phyloP scores from a whole-genome alignment of 2,797 vertebrate species.

The Pogonophryne albipinna region DNA sequence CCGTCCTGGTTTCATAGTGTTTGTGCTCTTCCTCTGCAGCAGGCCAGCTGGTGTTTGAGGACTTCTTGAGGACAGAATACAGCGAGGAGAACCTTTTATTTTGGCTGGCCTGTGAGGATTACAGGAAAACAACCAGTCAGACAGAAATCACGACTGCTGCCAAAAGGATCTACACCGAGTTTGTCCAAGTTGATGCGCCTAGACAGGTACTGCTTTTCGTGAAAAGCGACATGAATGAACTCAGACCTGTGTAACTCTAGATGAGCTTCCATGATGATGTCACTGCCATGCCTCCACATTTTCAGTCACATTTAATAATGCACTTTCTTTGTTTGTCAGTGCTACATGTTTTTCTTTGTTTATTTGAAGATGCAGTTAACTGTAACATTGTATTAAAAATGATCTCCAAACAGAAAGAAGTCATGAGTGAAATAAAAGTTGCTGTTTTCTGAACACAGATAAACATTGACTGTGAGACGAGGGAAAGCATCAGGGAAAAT shows the following conservation, averaged over 20 bases:
- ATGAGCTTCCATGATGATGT: constrained; percentile 8
- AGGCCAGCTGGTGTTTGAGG: constrained; percentile 86
- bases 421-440: constrained; percentile 53
- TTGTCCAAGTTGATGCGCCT: constrained; percentile 86
- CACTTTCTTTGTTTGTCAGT: neutral
- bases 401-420: constrained; percentile 17
- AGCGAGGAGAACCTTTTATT: constrained; percentile 92
- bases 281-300: constrained; percentile 10
- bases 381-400: constrained; percentile 13
- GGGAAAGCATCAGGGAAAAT: constrained; percentile 84
- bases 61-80: constrained; percentile 89
- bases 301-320: constrained; percentile 15
- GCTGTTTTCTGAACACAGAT: constrained; percentile 83
- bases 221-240: constrained; percentile 16
- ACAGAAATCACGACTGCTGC: constrained; percentile 82
- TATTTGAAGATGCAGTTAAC: constrained; percentile 16
- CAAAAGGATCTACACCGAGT: constrained; percentile 87
- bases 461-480: constrained; percentile 91
- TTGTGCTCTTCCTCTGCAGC: constrained; percentile 68
- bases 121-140: constrained; percentile 84
- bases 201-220: constrained; percentile 83
- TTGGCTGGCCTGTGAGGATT: constrained; percentile 90
- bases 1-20: constrained; percentile 15
- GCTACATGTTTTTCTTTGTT: neutral
- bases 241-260: constrained; percentile 33